Base-by-base conservation (phyloP, 1,140 invertebrate genomes). In the Matsumurasca onukii region DNA sequence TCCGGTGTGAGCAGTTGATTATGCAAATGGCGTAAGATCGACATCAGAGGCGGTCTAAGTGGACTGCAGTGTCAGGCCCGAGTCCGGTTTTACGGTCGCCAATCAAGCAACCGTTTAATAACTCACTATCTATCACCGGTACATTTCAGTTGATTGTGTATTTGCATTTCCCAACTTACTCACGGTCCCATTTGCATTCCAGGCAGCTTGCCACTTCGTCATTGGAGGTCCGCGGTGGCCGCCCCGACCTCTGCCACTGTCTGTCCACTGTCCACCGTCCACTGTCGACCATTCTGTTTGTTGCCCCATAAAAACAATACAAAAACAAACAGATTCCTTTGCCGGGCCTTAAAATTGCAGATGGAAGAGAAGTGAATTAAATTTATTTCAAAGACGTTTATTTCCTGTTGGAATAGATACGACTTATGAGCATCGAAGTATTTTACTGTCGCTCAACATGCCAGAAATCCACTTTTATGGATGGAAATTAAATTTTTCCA, bases 71-170 rank as follows among this genome's bases (percentile, higher is more conserved):
- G 34, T 39, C 15, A 2, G 24, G 25, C 25, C 24, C 55, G 55
- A 17, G 22, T 27, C 24, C 25, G 25, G 55, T 12, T 52, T 52
- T 52, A 52, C 49, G 12, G 49, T 22, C 49, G 34, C 55, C 25
- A 59, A 59, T 59, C 55, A 59, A 29, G 55, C 25, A 24, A 59
- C 55, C 55, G 55, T 59, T 59, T 59, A 29, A 59, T 59, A 59
- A 59, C 55, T 59, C 55, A 27, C 55, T 59, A 59, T 59, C 55
- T 59, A 59, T 59, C 55, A 59, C 55, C 49, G 49, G 12, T 52
- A 22, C 20, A 22, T 22, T 52, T 22, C 49, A 59, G 22, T 27
- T 59, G 55, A 59, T 59, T 59, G 55, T 59, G n/a, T 59, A 59
- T 59, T 59, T 59, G 55, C 55, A 59, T 59, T 59, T 59, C 25